phyloP scores from a whole-genome alignment of 2,113 vertebrate genomes.

The Sialia sialis region DNA sequence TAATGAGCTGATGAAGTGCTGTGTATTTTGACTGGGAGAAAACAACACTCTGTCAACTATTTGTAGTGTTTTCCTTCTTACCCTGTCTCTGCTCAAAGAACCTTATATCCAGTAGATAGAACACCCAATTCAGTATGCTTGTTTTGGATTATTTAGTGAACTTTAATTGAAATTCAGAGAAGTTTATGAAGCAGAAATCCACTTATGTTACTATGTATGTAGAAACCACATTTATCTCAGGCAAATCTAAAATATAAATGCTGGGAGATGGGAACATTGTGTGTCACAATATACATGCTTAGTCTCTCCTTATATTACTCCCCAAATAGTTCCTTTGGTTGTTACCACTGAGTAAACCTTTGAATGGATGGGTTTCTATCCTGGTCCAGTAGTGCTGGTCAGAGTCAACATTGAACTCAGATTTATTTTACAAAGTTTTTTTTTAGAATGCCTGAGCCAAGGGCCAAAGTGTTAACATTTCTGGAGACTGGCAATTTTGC shows the following conservation, averaged over 20 bases:
- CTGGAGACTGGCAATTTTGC: neutral
- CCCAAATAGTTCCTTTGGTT: neutral
- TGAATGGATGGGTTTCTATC: neutral
- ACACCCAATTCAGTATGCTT: neutral
- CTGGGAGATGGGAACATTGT: neutral
- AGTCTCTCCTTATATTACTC: neutral
- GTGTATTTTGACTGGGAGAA: neutral
- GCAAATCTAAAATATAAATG: neutral
- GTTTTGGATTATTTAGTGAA: neutral
- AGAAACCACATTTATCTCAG: neutral
- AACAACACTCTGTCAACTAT: neutral
- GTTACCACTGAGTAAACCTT: neutral
- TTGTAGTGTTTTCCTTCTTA: neutral
- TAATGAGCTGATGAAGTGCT: neutral
- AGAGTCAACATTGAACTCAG: neutral
- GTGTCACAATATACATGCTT: neutral
- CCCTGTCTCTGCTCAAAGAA: neutral
- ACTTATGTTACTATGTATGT: neutral
- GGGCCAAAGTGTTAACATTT: neutral
- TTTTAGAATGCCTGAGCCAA: neutral
- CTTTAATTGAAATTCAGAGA: neutral
- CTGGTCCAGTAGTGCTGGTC: neutral
- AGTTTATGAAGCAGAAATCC: neutral
- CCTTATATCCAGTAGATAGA: neutral
- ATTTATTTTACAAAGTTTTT: neutral